A percentile compares a stretch with the other conserved stretches of the same genome.
Conservation (phyloP, 2,797 vertebrate species). For the Otus scops region DNA sequence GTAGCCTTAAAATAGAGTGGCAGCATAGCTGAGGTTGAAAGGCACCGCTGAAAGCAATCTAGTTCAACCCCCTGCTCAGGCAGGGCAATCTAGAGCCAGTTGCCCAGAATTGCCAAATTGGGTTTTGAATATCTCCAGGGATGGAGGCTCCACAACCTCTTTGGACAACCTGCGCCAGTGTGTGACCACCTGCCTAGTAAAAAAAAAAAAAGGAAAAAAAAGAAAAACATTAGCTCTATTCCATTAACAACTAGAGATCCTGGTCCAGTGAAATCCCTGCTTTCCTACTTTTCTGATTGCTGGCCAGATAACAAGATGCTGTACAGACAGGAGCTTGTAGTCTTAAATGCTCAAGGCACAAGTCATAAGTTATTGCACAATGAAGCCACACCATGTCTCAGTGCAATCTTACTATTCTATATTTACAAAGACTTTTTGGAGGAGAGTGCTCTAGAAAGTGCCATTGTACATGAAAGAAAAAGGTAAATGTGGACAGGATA, state of each 20-base stretch:
- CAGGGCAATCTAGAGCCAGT: neutral
- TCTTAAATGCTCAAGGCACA: neutral
- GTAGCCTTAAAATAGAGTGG: neutral
- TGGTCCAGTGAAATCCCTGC: neutral
- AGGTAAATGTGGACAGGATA: neutral
- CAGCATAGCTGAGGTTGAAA: neutral
- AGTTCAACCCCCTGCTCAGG: neutral
- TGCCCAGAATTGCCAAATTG: neutral
- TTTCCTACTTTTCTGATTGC: neutral
- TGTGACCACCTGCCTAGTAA: neutral
- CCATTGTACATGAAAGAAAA: neutral
- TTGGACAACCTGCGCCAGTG: neutral
- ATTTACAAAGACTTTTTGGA: neutral
- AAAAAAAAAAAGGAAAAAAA: neutral
- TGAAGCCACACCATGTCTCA: neutral
- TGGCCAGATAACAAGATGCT: neutral
- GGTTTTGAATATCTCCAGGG: neutral
- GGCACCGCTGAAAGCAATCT: neutral
- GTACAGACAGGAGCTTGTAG: neutral
- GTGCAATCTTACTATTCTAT: neutral
- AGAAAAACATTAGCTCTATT: neutral
- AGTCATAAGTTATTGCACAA: neutral
- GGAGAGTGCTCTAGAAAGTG: neutral
- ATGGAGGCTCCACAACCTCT: neutral
- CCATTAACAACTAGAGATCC: neutral